phyloP scores from a whole-genome alignment of 1,140 invertebrate species.

The Euschistus heros region DNA sequence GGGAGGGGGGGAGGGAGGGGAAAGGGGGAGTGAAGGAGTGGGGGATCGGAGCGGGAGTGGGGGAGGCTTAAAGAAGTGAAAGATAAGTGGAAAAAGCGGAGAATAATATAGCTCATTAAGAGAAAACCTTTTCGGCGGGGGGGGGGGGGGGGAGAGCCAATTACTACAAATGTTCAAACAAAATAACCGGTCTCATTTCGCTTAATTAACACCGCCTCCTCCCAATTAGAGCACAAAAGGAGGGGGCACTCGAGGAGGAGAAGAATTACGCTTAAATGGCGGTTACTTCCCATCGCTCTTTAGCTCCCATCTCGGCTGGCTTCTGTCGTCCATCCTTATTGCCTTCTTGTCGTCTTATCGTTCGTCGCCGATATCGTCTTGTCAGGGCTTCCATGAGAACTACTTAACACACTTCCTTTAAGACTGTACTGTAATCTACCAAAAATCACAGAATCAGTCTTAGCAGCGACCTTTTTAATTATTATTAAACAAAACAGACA shows the following conservation, averaged over 20 bases:
- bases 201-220: slow-evolving; percentile 5
- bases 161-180: slow-evolving; percentile 10
- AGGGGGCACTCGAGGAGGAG: not conserved
- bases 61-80: slow-evolving; percentile 3
- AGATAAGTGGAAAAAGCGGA: not conserved
- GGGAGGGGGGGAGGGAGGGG: slow-evolving; percentile 1
- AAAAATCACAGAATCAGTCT: too few species aligned
- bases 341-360: too few species aligned
- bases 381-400: too few species aligned
- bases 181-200: slow-evolving; percentile 9
- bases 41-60: not conserved
- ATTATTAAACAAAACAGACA: too few species aligned
- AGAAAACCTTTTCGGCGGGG: not conserved
- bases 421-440: too few species aligned
- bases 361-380: too few species aligned
- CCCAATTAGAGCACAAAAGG: not conserved
- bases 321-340: too few species aligned
- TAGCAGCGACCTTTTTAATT: too few species aligned
- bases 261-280: slow-evolving; percentile 5
- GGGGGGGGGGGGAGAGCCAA: not conserved
- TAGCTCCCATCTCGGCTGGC: too few species aligned
- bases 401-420: too few species aligned
- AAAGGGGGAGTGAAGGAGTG: not conserved
- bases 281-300: not conserved
- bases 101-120: slow-evolving; percentile 10